phyloP scores from a whole-genome alignment of 2,888 invertebrate genomes.

The Charanyca ferruginea region DNA sequence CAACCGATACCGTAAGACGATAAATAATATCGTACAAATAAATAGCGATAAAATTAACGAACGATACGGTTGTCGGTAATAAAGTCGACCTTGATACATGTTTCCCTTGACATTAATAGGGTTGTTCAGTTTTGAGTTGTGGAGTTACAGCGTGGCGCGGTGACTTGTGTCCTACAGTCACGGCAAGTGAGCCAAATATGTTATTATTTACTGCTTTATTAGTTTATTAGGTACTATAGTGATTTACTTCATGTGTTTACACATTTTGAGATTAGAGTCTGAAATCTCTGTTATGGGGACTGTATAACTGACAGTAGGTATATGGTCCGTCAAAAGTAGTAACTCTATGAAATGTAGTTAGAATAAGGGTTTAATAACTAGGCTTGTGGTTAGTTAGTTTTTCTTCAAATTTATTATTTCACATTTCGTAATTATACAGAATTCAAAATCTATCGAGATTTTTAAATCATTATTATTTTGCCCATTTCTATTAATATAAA shows the following conservation, averaged over 20 bases:
- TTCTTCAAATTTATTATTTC: not conserved
- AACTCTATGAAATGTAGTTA: not conserved
- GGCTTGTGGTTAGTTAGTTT: not conserved
- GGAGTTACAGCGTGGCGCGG: conserved; percentile 56
- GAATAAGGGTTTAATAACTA: not conserved
- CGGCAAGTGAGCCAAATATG: conserved; percentile 57
- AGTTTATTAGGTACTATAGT: conserved; percentile 18
- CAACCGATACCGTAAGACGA: conserved; percentile 35
- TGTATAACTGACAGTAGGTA: not conserved
- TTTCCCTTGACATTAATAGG: conserved; percentile 64
- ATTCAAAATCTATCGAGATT: no score
- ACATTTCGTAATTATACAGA: no score
- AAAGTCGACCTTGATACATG: conserved; percentile 60
- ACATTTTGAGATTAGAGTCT: not conserved
- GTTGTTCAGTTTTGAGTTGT: conserved; percentile 59
- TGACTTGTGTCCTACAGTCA: conserved; percentile 66
- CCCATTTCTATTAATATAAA: no score
- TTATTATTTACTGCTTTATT: conserved; percentile 47
- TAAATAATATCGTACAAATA: conserved; percentile 44
- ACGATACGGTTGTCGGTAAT: conserved; percentile 55
- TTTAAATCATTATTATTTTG: no score
- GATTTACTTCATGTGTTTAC: conserved; percentile 29
- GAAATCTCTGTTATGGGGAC: not conserved
- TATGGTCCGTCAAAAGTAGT: no score
- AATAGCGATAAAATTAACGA: conserved; percentile 55